Evolutionary conservation across 2,888 invertebrate species (phyloP), one percentile per base, ranked within the genome.

Genomic region (Mantis religiosa): DNA sequence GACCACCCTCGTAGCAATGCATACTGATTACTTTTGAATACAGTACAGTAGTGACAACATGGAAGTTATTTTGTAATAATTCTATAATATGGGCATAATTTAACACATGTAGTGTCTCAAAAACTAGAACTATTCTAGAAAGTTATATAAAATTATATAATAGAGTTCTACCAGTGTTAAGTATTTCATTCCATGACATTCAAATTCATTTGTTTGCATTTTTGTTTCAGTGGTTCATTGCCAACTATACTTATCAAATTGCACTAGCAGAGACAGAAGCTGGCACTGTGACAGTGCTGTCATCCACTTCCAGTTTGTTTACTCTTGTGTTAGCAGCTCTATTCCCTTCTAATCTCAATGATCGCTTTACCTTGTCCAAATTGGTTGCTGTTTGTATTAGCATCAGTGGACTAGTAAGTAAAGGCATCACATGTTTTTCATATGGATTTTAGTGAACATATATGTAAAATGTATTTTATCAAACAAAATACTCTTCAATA

Each of bases 231-330:
- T 99, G 99, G 98, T 98, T 99, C 94, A 93, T 97, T 92, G 98
- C 98, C 89, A 98, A 98, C 94, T 98, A 98, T 93, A 95, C 97
- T 89, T 98, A 98, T 94, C 98, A 99, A 93, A 94, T 98, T 92
- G 98, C 98, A 87, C 94, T 99, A 90, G 95, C 96, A 88, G 95
- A 97, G 93, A 97, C 98, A 6, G 96, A 97, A 92, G 95, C 98
- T 25, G 97, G 97, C 89, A 95, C 98, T 89, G 98, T 99, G 83
- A 98, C 98, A 91, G 96, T 98, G 88, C 94, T 99, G 92, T 97
- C 98, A 90, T 97, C 98, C 47, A 96, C 97, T 1, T 97, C 98
- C 84, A 97, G 97, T 91, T 95, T 99, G 89, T 98, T 99, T 92
- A 98, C 98, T 25, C 94, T 99, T 89, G 94, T 98, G 81, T 94